Evolutionary conservation across 2,797 vertebrate genomes (phyloP), one percentile per base, ranked within the genome.

Genomic region (Vultur gryphus): DNA sequence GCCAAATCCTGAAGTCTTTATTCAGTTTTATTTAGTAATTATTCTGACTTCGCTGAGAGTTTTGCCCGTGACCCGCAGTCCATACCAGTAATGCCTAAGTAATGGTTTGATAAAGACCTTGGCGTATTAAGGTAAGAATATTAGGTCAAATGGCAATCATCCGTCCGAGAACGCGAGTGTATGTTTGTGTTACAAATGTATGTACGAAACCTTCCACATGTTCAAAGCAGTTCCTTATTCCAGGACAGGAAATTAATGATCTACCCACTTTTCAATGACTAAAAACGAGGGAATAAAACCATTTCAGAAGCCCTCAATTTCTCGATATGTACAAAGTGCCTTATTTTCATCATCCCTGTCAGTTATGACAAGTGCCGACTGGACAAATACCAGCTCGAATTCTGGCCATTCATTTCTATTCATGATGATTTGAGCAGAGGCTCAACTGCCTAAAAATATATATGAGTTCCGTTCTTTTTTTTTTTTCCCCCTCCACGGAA

Each of bases 341-440:
- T 92, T 86, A 93, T 91, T 96, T 93, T 97, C 95, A 96, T 97
- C 95, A 97, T 85, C 69, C 89, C 93, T 96, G 95, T 90, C 95
- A 94, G 79, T 86, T 80, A 57, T 81, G 93, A 84, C 69, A 80
- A 77, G 88, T 15, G 73, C 65, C 77, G 69, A 37, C 75, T 9
- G 95, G 95, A 93, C 91, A 97, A 97, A 97, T 75, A 89, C 52
- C 76, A 13, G 75, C 87, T 52, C 59, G 15, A 55, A 20, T 85
- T 54, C 84, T 41, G 70, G 57, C 65, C 89, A 65, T 96, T 97
- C 93, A 51, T 97, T 96, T 97, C 95, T 91, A 81, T 91, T 95
- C 97, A 59, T 13, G 81, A 72, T 89, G 87, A 95, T 96, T 83
- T 90, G 87, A 79, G 83, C 66, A 29, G 31, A 43, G 89, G 71